phyloP scores from a whole-genome alignment of 2,113 vertebrate genomes.

The Progne subis region DNA sequence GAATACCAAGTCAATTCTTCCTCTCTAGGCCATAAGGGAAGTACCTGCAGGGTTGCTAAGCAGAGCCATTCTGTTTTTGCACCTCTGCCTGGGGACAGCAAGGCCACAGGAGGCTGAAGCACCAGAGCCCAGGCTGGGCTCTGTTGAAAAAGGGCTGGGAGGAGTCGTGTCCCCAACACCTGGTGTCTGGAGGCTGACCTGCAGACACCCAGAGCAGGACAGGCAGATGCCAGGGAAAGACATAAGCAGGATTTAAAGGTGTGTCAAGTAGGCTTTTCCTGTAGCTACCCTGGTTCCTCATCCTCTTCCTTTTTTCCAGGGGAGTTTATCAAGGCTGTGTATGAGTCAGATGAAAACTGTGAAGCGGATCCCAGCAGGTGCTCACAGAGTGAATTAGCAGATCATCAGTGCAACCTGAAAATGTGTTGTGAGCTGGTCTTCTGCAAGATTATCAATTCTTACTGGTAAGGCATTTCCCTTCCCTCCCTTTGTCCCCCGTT shows the following conservation, averaged over 20 bases:
- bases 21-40: neutral
- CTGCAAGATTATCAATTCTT: conserved; percentile 98
- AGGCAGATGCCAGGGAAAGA: neutral
- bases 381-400: conserved; percentile 80
- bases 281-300: neutral
- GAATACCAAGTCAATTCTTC: neutral
- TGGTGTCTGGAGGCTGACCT: conserved; percentile 11
- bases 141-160: neutral
- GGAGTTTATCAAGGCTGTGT: conserved; percentile 95
- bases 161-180: neutral
- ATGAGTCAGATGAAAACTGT: conserved; percentile 97
- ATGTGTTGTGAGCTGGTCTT: conserved; percentile 98
- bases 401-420: conserved; percentile 95
- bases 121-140: neutral
- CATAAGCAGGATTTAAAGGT: conserved; percentile 38
- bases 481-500: neutral
- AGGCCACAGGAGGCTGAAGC: neutral
- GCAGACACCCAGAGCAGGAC: neutral
- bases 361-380: conserved; percentile 93
- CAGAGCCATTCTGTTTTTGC: neutral
- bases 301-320: conserved; percentile 74
- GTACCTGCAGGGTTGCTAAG: neutral
- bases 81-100: neutral
- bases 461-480: conserved; percentile 82
- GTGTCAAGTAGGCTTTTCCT: conserved; percentile 12